Evolutionary conservation across 2,113 vertebrate species (phyloP).

Genomic region (Chionomys nivalis): DNA sequence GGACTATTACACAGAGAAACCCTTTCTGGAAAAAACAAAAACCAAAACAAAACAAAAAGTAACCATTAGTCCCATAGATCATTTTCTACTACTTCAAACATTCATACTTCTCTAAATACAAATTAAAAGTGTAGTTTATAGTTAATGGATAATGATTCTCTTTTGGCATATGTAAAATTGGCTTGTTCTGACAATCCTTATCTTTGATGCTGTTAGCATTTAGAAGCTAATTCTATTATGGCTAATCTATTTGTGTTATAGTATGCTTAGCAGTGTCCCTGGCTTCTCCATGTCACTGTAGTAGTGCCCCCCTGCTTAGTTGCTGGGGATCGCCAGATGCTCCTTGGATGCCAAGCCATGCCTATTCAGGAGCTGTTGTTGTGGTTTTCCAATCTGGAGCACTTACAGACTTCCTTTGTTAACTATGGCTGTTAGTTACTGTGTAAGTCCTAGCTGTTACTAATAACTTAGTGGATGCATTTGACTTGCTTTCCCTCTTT

Average conservation of each 20-base stretch:
- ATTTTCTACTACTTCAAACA: slow-evolving; percentile 30
- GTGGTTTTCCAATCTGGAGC: neutral
- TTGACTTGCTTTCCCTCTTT: neutral
- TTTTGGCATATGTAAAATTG: neutral
- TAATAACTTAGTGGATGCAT: neutral
- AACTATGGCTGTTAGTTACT: slow-evolving; percentile 15
- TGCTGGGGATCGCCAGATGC: neutral
- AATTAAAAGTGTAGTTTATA: slow-evolving; percentile 46
- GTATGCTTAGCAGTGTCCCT: neutral
- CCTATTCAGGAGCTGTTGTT: neutral
- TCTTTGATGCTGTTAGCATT: neutral
- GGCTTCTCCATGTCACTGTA: neutral
- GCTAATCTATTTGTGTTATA: neutral
- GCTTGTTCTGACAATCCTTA: neutral
- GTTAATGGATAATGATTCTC: neutral
- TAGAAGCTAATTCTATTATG: neutral
- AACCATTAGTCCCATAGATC: neutral
- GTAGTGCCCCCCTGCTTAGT: neutral
- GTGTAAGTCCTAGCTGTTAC: neutral
- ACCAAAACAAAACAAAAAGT: neutral
- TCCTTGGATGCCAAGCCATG: neutral
- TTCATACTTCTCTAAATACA: neutral
- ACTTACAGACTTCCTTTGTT: neutral
- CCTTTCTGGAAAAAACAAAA: too few species aligned
- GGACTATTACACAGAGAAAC: too few species aligned